phyloP scores from a whole-genome alignment of 2,797 vertebrate species.

The Sylvilagus floridanus region DNA sequence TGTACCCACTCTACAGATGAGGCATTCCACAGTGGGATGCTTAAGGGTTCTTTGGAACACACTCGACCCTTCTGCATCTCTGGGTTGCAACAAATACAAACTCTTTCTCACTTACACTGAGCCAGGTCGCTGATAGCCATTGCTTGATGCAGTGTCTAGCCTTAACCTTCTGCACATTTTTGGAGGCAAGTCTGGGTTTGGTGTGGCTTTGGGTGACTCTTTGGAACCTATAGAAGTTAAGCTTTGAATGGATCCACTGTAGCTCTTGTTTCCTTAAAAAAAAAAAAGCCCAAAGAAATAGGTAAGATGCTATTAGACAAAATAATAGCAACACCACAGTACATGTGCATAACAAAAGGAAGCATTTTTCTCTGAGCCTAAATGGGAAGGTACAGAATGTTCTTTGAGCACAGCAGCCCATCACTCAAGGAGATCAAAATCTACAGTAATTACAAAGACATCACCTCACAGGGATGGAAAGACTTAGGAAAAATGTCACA shows the following conservation, averaged over 20 bases:
- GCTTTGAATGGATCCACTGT: constrained; percentile 95
- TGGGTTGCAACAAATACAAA: not conserved
- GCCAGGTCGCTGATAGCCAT: constrained; percentile 96
- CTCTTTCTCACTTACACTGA: constrained; percentile 92
- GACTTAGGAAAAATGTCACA: constrained; percentile 46
- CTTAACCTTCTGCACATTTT: constrained; percentile 90
- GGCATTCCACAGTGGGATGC: not conserved
- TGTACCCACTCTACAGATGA: not conserved
- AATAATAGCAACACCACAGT: constrained; percentile 53
- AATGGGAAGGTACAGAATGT: constrained; percentile 73
- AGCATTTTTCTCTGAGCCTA: constrained; percentile 50
- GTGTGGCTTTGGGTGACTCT: constrained; percentile 88
- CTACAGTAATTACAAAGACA: constrained; percentile 63
- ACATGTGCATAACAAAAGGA: constrained; percentile 53
- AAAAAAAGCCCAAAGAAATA: constrained; percentile 82
- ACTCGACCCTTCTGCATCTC: not conserved
- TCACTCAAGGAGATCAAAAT: constrained; percentile 68
- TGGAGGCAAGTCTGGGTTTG: constrained; percentile 91
- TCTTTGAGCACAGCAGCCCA: constrained; percentile 61
- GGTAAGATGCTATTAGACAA: constrained; percentile 66
- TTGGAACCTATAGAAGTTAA: constrained; percentile 93
- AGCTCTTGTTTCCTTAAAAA: constrained; percentile 94
- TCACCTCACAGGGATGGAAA: constrained; percentile 46
- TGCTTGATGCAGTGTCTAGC: constrained; percentile 91
- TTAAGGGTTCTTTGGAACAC: not conserved